Base-by-base conservation (phyloP, 2,797 vertebrate genomes). In the Oreochromis grahami region DNA sequence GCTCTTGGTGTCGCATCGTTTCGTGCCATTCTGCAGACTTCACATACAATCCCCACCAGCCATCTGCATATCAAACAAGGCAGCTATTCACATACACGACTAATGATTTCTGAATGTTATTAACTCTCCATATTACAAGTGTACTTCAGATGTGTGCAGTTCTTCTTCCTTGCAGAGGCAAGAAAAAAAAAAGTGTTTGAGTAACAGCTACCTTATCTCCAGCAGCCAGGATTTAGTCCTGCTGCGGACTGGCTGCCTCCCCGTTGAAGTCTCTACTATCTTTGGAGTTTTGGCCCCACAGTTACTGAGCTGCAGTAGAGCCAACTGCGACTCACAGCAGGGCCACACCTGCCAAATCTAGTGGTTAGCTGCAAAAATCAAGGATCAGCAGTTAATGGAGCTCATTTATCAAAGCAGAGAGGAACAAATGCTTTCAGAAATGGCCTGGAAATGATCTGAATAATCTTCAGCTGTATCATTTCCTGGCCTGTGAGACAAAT, bases 41-140 rank as follows among this genome's bases (percentile, higher is more conserved):
- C 86, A 79, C 50, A 91, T 78, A 53, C 87, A 80, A 84, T 82
- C 87, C 81, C 72, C 82, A 81, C 12, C 87, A 82, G 68, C 85
- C 88, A 84, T 80, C 87, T 88, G 89, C 90, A 90, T 89, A 94
- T 92, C 89, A 91, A 92, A 95, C 88, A 86, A 86, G 87, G 89
- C 93, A 91, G 89, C 91, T 86, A 87, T 84, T 90, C 86, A 84
- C 81, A 82, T 12, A 58, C 83, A 76, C 85, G 90, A 93, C 89
- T 92, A 92, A 93, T 87, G 79, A 87, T 84, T 91, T 70, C 38
- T 79, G 84, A 89, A 85, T 79, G 84, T 86, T 88, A 92, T 91
- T 85, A 90, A 52, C 70, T 80, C 76, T 77, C 60, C n/a, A 45
- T 29, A 53, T 83, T 84, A 87, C 63, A 87, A 81, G 83, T 32